Base-by-base conservation (phyloP, 2,113 vertebrate species). In the Vulpes vulpes region DNA sequence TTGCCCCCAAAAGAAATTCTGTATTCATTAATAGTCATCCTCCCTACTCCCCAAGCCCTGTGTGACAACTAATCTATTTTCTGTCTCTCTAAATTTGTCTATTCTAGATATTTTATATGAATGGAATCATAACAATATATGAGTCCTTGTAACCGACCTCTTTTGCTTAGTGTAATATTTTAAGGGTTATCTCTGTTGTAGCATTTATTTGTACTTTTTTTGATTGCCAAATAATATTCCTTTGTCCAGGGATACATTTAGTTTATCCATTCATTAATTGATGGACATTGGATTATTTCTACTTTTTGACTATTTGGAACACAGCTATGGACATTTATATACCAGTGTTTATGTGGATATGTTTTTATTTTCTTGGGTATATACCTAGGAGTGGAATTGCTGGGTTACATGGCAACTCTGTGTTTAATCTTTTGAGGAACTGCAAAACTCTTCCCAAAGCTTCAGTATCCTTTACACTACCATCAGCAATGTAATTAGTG, bases 301-400 rank as follows among this genome's bases (percentile, higher is more conserved):
- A 85, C 15, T 76, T 86, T 87, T 51, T 64, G 57, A 51, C 60
- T 82, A 5, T 60, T 53, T 84, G 85, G 55, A 94, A 79, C 80
- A 32, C 51, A 91, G 62, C 64, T 65, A 1, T 43, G 64, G 81
- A 87, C 12, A 76, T 85, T 91, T 57, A 27, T 85, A 0, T 81
- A 51, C n/a, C 57, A 57, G 32, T 79, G 86, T 69, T 89, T 87
- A 2, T 90, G 25, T 87, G 23, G 25, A n/a, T 93, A 38, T 88
- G 27, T 65, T 92, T 94, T 95, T 89, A 69, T 69, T 89, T n/a
- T 78, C 43, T 79, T 92, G 32, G 32, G 20, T 92, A 23, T 86
- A 74, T 64, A 94, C 53, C 8, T 62, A 51, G 92, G 12, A 80
- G 49, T 83, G 8, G 62, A 89, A 89, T 89, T 89, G 14, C 55